A percentile compares a stretch with the other conserved stretches of the same genome.
phyloP scores from a whole-genome alignment of 2,888 invertebrate genomes.

The Parnassius glacialis region DNA sequence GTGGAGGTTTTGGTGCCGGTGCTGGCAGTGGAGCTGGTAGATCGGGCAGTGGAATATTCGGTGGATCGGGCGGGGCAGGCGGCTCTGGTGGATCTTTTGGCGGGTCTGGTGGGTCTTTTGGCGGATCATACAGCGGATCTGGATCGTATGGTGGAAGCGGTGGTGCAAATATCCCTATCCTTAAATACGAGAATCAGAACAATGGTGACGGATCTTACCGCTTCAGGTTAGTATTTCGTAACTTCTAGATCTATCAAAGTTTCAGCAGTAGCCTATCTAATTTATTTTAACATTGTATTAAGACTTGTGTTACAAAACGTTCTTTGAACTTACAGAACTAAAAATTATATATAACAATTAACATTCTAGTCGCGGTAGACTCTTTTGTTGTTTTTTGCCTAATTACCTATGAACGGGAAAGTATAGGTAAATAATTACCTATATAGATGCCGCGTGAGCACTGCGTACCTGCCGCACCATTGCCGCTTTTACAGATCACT shows the following conservation, averaged over 20 bases:
- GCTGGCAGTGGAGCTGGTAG: slow-evolving; percentile 36
- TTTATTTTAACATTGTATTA: no score
- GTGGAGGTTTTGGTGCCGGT: slow-evolving; percentile 37
- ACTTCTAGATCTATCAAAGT: background rate
- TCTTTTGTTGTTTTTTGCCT: no score
- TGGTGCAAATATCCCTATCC: slow-evolving; percentile 76
- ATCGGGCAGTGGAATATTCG: slow-evolving; percentile 36
- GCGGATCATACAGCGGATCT: slow-evolving; percentile 31
- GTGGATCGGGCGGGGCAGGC: slow-evolving; percentile 45
- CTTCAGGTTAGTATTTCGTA: slow-evolving; percentile 74
- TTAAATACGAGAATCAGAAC: slow-evolving; percentile 83
- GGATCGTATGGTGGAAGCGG: slow-evolving; percentile 38
- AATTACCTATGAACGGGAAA: no score
- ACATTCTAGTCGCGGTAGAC: no score
- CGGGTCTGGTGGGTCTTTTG: slow-evolving; percentile 42
- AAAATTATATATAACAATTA: no score
- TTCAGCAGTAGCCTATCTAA: no score
- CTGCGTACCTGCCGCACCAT: no score
- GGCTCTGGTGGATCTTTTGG: slow-evolving; percentile 32
- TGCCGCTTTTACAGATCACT: no score
- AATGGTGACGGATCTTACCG: slow-evolving; percentile 84
- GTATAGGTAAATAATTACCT: no score
- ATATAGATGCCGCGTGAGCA: no score
- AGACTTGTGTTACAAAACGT: no score
- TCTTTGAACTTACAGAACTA: no score